Evolutionary conservation across 2,797 vertebrate genomes (phyloP), one percentile per base, ranked within the genome.

Genomic region (Hydrophis major): DNA sequence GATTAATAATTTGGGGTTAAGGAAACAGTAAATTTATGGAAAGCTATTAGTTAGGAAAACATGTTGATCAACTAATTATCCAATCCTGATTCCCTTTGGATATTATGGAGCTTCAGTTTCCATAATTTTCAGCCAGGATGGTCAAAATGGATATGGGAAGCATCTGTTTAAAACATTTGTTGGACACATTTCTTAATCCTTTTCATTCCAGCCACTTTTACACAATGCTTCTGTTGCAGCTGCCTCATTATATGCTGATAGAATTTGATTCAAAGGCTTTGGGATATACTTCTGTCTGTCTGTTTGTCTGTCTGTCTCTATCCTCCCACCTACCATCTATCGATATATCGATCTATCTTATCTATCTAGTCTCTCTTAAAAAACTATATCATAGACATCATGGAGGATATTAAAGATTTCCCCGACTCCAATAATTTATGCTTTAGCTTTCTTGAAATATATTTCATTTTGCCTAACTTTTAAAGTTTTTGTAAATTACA

Each of bases 401-500:
- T 56, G 55, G 13, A 11, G 53, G 22, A 55, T n/a, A 50, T 86
- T 61, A n/a, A 86, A 87, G 50, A 11, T 50, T 6, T 11, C 42
- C 47, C 53, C 0, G 4, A 2, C 1, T 22, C 86, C 0, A 37
- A 89, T 78, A 20, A 92, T 92, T 47, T 11, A 12, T 69, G 22
- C 37, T 88, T 4, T 4, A 83, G 89, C 86, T 94, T 93, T 93
- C 63, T 94, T 53, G 66, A 89, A 95, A 92, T 66, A 60, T 94
- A 93, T 94, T 5, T 10, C 3, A 3, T 56, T 94, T 94, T 93
- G 90, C 92, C 88, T 92, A 94, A 47, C 94, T 94, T 95, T 94
- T 20, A 89, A 95, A 94, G 92, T 87, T 86, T 56, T 83, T 37
- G 93, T 90, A 96, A 96, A 94, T 94, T 89, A 94, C 89, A 92